These are phyloP conservation scores for Cephalopachus bancanus DNA, from an alignment of 2,797 vertebrate genomes.

Conservation along the genomic window DNA sequence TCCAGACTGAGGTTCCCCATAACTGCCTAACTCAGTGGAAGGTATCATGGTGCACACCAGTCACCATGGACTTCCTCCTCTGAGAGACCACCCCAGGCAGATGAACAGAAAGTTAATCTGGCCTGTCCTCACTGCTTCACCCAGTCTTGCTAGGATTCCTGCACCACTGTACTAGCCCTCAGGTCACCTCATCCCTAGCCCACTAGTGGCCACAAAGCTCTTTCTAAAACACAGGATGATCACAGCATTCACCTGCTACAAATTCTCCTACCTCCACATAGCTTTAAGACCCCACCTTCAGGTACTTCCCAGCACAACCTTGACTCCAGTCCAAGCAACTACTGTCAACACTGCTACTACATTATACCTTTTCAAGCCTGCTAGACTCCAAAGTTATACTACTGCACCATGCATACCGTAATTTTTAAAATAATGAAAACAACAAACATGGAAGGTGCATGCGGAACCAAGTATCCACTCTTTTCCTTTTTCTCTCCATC, in stretches of 20 bases:
- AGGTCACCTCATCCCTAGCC: neutral
- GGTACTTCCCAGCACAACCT: neutral
- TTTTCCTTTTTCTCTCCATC: neutral
- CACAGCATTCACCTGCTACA: neutral
- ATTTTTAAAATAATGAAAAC: conserved; percentile 32
- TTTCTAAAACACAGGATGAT: neutral
- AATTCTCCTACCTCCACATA: neutral
- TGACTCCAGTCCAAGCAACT: neutral
- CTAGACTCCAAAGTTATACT: neutral
- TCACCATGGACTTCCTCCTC: neutral
- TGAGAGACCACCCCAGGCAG: neutral
- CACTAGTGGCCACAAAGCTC: neutral
- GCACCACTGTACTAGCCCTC: neutral
- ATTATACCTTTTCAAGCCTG: neutral
- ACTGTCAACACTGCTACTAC: neutral
- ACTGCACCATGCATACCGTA: neutral
- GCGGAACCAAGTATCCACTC: neutral
- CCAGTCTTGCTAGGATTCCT: neutral
- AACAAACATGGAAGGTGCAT: neutral
- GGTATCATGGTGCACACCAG: neutral
- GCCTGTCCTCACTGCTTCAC: neutral
- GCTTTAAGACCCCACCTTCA: neutral
- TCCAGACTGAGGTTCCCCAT: neutral
- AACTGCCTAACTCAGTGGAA: neutral
- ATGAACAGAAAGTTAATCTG: neutral